Conservation (phyloP, 1,140 invertebrate species). For the Aphelenchoides besseyi region DNA sequence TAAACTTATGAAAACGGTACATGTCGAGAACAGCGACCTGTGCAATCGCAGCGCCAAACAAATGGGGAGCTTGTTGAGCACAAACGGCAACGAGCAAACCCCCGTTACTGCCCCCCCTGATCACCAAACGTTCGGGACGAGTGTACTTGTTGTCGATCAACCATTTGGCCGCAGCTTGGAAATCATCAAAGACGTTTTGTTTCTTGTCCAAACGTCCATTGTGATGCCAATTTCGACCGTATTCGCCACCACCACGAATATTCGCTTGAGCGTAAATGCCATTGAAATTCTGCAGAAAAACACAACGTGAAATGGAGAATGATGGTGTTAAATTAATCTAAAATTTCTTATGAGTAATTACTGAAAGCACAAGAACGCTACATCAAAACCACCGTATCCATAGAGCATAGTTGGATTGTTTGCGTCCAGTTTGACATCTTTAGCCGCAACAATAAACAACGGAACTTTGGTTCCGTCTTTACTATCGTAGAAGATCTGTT, state of each 20-base stretch:
- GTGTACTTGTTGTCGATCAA: slow-evolving; percentile 81
- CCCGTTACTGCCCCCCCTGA: slow-evolving; percentile 93
- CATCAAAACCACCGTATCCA: slow-evolving; percentile 95
- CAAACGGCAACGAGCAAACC: slow-evolving; percentile 83
- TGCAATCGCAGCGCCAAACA: slow-evolving; percentile 77
- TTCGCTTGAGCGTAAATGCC: slow-evolving; percentile 87
- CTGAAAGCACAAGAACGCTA: slow-evolving; percentile 72
- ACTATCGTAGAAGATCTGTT: slow-evolving; percentile 87
- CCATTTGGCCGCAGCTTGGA: slow-evolving; percentile 85
- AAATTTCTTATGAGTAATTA: slow-evolving; percentile 93
- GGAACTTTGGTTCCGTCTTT: slow-evolving; percentile 83
- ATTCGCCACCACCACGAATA: slow-evolving; percentile 86
- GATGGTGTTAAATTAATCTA: slow-evolving; percentile 83
- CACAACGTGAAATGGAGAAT: slow-evolving; percentile 76
- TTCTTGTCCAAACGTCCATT: slow-evolving; percentile 83
- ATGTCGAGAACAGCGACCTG: slow-evolving; percentile 84
- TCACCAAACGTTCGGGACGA: slow-evolving; percentile 72
- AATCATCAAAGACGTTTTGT: slow-evolving; percentile 96
- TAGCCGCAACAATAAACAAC: slow-evolving; percentile 89
- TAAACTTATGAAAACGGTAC: slow-evolving; percentile 95
- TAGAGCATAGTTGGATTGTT: slow-evolving; percentile 79
- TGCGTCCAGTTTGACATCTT: slow-evolving; percentile 72
- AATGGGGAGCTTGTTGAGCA: slow-evolving; percentile 87
- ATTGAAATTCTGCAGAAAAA: slow-evolving; percentile 84
- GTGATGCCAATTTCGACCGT: slow-evolving; percentile 95